Conservation (phyloP, 2,113 vertebrate species). For the Oncorhynchus gorbuscha region DNA sequence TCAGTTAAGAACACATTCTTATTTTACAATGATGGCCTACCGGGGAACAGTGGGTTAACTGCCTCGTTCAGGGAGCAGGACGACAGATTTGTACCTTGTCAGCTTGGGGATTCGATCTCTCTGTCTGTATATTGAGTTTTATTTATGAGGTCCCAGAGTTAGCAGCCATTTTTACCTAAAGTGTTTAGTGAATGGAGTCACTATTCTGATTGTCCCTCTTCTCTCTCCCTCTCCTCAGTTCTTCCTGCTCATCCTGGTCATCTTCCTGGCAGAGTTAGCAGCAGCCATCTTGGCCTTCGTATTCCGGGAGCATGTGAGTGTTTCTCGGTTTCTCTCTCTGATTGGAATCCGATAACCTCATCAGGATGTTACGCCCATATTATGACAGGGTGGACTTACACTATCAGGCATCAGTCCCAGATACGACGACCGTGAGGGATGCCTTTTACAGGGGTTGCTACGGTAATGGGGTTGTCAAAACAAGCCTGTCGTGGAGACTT, state of each 20-base stretch:
- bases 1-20: no score
- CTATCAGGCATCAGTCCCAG: neutral
- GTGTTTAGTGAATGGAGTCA: neutral
- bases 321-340: neutral
- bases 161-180: neutral
- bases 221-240: slow-evolving; percentile 74
- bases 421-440: no score
- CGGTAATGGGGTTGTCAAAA: no score
- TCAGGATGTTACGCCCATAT: neutral
- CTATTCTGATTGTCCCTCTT: slow-evolving; percentile 1
- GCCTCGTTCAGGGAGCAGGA: no score
- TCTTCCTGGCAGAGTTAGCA: slow-evolving; percentile 91
- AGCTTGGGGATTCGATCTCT: no score
- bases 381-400: no score
- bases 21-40: no score
- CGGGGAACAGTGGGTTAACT: no score
- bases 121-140: neutral
- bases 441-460: no score
- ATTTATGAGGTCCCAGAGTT: neutral
- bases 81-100: no score
- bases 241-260: slow-evolving; percentile 92
- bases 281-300: slow-evolving; percentile 92
- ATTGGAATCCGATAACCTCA: neutral
- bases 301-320: slow-evolving; percentile 92
- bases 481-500: no score